Base-by-base conservation (phyloP, 2,113 vertebrate species). In the Sinocyclocheilus anshuiensis region DNA sequence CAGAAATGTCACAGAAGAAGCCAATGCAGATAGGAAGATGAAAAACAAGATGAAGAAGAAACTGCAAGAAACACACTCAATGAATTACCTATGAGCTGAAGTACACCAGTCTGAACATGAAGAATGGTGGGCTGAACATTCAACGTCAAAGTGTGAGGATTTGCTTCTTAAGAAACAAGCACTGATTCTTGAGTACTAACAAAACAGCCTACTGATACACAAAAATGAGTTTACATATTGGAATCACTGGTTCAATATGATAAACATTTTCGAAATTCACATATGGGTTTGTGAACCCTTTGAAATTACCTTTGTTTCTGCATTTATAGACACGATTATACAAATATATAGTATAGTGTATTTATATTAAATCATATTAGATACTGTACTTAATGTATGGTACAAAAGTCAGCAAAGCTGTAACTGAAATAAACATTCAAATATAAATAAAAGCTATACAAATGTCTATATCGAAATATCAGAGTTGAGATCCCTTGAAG, bases 1-100 rank as follows among this genome's bases (percentile, higher is more conserved):
- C 18, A 53, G 80, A 82, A 82, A 71, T 67, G 80, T 69, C 16
- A 4, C 24, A 29, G 6, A 18, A 71, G 80, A 71, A 69, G 42
- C 24, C 42, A 82, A 2, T 82, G 61, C 29, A 29, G 59, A 55
- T 77, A 57, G 45, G 74, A 74, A 24, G 76, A 53, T 69, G 22
- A 82, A 42, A 24, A 50, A 71, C 16, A 69, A 20, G 24, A 45
- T 11, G 39, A 65, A 26, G 36, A 45, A 24, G 36, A 82, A 16
- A 81, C 7, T 24, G 12, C n/a, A 77, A 18, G 74, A 50, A 53
- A 24, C 50, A 78, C 18, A 26, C 29, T 45, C 39, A 20, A 65
- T 26, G 0, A 81, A 29, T 45, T 29, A 26, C n/a, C 42, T 15
- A 24, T 24, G 45, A 53, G 48, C 15, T 77, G 65, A 6, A 33